Percentiles rank a stretch among this genome's conserved stretches.
Conservation (phyloP, 2,113 vertebrate species). For the Thalassoma bifasciatum region DNA sequence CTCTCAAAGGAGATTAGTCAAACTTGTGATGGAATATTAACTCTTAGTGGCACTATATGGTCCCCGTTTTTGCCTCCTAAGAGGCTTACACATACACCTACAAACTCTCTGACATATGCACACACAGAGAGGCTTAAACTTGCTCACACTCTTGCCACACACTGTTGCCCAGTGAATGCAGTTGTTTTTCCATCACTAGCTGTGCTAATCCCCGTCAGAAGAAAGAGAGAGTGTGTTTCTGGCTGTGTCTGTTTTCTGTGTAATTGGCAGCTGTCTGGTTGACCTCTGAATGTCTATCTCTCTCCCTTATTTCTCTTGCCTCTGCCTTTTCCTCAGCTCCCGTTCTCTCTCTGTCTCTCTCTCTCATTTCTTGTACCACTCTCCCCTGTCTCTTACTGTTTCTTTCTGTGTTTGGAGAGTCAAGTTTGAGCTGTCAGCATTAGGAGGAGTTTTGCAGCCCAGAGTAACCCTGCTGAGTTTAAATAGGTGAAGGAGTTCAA, state of each 20-base stretch:
- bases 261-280: conserved; percentile 68
- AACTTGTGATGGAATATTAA: conserved; percentile 80
- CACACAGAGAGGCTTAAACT: conserved; percentile 40
- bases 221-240: conserved; percentile 36
- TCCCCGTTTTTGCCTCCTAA: conserved; percentile 46
- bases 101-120: conserved; percentile 14
- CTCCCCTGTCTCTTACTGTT: conserved; percentile 66
- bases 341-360: conserved; percentile 9
- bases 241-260: conserved; percentile 57
- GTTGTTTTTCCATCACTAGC: conserved; percentile 67
- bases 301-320: conserved; percentile 17
- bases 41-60: conserved; percentile 57
- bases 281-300: conserved; percentile 52
- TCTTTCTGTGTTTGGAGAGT: conserved; percentile 53
- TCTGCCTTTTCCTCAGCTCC: conserved; percentile 8
- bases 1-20: conserved; percentile 76
- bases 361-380: conserved; percentile 54
- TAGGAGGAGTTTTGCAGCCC: conserved; percentile 49
- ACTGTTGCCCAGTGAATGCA: conserved; percentile 43
- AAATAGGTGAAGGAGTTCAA: conserved; percentile 33
- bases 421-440: conserved; percentile 27
- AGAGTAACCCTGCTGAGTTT: conserved; percentile 26
- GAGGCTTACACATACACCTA: conserved; percentile 61
- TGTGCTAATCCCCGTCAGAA: conserved; percentile 59
- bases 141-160: conserved; percentile 36